phyloP scores from a whole-genome alignment of 2,113 vertebrate species.

The Dascyllus trimaculatus region DNA sequence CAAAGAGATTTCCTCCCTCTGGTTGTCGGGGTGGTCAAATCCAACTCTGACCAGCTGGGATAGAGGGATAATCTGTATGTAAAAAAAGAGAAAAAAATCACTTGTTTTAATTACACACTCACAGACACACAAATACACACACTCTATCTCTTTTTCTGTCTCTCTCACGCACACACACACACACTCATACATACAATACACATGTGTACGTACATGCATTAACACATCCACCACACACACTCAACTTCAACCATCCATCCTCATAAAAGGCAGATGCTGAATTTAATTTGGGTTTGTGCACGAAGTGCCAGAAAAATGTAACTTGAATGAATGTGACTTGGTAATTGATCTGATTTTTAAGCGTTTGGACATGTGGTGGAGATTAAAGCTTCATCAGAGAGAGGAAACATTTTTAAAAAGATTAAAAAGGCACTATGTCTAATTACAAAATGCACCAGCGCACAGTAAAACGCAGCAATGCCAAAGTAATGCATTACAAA shows the following conservation, averaged over 20 bases:
- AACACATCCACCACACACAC: not conserved
- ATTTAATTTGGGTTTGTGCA: constrained; percentile 58
- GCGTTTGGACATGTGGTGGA: constrained; percentile 79
- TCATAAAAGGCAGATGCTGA: constrained; percentile 61
- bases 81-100: constrained; percentile 76
- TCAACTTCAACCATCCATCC: constrained; percentile 22
- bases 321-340: constrained; percentile 71
- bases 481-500: constrained; percentile 26
- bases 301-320: constrained; percentile 51
- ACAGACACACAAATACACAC: constrained; percentile 60
- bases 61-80: constrained; percentile 82
- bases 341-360: constrained; percentile 82
- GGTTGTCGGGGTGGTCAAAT: constrained; percentile 81
- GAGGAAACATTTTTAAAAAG: constrained; percentile 69
- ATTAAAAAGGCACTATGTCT: constrained; percentile 84
- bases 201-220: constrained; percentile 19
- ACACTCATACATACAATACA: constrained; percentile 27
- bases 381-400: constrained; percentile 77
- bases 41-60: constrained; percentile 85
- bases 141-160: constrained; percentile 24
- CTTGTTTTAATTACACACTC: constrained; percentile 86
- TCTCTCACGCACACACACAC: constrained; percentile 9
- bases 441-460: constrained; percentile 76
- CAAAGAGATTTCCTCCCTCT: constrained; percentile 81
- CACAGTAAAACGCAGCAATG: constrained; percentile 49